Evolutionary conservation across 2,797 vertebrate genomes (phyloP).

Genomic region (Micropoecilia bifurca): DNA sequence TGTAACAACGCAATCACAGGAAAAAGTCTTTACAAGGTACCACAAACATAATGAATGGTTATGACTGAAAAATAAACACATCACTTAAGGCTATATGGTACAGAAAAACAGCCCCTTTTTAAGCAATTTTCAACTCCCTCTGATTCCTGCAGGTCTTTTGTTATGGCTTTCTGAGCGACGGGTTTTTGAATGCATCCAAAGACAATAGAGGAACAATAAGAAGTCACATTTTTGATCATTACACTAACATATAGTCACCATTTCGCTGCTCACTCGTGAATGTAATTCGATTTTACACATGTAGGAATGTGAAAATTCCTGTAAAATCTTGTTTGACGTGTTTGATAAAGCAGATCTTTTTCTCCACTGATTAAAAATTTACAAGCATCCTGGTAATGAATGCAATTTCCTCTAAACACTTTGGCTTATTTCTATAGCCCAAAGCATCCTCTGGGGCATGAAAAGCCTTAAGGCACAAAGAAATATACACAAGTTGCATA

Average conservation of each 20-base stretch:
- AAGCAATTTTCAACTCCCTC: constrained; percentile 34
- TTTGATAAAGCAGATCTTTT: constrained; percentile 56
- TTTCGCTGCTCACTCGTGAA: not conserved
- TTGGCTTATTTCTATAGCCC: constrained; percentile 65
- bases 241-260: not conserved
- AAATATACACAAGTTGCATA: constrained; percentile 68
- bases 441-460: constrained; percentile 67
- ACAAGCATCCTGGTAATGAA: constrained; percentile 72
- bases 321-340: constrained; percentile 49
- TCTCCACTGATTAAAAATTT: constrained; percentile 66
- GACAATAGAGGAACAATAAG: constrained; percentile 11
- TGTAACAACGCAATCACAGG: constrained; percentile 66
- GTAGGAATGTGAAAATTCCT: constrained; percentile 42
- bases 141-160: constrained; percentile 11
- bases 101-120: constrained; percentile 8
- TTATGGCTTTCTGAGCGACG: constrained; percentile 10
- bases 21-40: constrained; percentile 52
- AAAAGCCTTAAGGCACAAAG: constrained; percentile 77
- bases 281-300: constrained; percentile 26
- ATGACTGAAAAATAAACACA: constrained; percentile 33
- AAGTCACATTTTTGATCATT: not conserved
- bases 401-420: constrained; percentile 74
- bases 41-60: constrained; percentile 36
- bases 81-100: constrained; percentile 39
- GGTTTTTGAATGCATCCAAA: constrained; percentile 1